phyloP scores from a whole-genome alignment of 2,113 vertebrate genomes.

The Pyrgilauda ruficollis region DNA sequence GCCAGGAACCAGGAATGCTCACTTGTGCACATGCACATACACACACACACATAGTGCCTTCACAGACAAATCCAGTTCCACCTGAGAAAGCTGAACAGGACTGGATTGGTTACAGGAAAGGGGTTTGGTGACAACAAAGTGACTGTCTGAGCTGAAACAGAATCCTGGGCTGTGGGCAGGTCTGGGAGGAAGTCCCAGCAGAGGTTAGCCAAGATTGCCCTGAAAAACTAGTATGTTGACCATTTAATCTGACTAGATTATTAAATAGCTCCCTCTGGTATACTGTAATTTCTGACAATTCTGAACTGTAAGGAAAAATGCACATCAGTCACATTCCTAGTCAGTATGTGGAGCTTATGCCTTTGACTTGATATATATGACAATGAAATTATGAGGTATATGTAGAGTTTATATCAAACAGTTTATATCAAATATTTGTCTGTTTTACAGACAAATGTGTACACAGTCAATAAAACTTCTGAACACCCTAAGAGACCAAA shows the following conservation, averaged over 20 bases:
- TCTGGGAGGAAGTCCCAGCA: background rate
- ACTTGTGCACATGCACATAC: background rate
- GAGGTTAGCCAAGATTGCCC: background rate
- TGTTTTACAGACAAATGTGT: background rate
- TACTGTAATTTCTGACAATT: background rate
- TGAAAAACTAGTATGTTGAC: background rate
- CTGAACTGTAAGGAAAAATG: background rate
- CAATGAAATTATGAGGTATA: background rate
- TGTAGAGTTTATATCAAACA: background rate
- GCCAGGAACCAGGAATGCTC: background rate
- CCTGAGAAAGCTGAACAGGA: background rate
- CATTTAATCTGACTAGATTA: background rate
- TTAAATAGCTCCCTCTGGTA: background rate
- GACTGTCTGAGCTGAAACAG: background rate
- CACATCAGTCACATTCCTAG: background rate
- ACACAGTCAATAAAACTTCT: background rate
- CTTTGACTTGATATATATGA: background rate
- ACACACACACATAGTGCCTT: background rate
- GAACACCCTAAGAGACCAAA: background rate
- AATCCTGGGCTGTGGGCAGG: accelerated
- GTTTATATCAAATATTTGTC: background rate
- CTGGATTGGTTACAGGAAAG: background rate
- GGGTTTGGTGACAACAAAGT: background rate
- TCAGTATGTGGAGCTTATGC: background rate
- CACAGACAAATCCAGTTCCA: accelerated